Base-by-base conservation (phyloP, 2,888 invertebrate genomes). In the Entomobrya multifasciata region DNA sequence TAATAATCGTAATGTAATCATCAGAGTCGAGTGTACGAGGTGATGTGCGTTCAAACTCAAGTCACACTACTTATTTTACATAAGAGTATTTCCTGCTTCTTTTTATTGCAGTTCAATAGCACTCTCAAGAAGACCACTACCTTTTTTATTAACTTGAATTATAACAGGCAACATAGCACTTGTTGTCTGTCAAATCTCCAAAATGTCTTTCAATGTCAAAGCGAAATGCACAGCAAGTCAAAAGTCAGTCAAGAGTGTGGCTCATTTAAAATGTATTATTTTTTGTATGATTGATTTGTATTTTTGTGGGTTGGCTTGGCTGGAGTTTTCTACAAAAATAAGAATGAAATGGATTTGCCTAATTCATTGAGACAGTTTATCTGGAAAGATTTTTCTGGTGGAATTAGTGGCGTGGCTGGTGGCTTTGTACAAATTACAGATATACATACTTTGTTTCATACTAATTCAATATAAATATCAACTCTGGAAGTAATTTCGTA, bases 1-100 rank as follows among this genome's bases (percentile, higher is more conserved):
- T 11, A 27, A 10, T 10, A 20, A 22, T 17, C 15, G 49, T 49
- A n/a, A 49, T 8, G 13, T n/a, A 49, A 49, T n/a, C 49, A n/a
- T 49, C 49, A 49, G 17, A 49, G 60, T 17, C 22, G 22, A n/a
- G 60, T n/a, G 4, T 17, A 22, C 11, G 4, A 60, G 60, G 60
- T 25, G 62, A 22, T 6, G 13, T 27, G n/a, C 30, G 13, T 15
- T 62, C 25, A 25, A 62, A 60, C 17, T 17, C 60, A 36, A 36
- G 36, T 36, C 36, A 36, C 36, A 36, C 27, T 62, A 25, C n/a
- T 62, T 62, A 25, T 25, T 22, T 60, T 22, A n/a, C 17, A 60
- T 22, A 62, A 62, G 15, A 62, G 25, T 67, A 44, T 44, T 67
- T 67, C 67, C 67, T 67, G 67, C 67, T 67, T 67, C 17, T 65